Evolutionary conservation across 1,140 invertebrate genomes (phyloP), one percentile per base, ranked within the genome.

Genomic region (Drosophila lini): DNA sequence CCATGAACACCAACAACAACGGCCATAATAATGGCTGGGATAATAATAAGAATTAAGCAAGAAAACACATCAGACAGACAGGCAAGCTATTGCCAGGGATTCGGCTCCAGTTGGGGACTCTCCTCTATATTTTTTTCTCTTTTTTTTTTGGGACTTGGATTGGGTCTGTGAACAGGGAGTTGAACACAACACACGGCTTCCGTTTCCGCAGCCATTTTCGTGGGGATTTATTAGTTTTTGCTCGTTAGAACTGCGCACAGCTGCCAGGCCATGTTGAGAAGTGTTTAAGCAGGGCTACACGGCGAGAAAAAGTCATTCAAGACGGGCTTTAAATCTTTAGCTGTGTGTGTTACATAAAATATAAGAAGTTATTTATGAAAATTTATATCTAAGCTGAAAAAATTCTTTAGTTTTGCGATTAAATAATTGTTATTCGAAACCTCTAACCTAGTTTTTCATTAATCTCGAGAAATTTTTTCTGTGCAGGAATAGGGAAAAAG

Each of bases 181-280:
- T 55, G 73, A 80, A 60, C 65, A 82, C 65, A 89, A 90, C 80
- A 90, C 82, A 90, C 80, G 78, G 77, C 78, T 89, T 89, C 85
- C 85, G 85, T 81, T 89, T 90, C 85, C 85, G 81, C 81, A 78
- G 85, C 81, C 81, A 85, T 90, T 89, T 89, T 89, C 76, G 83
- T 86, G 74, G 86, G 86, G 81, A 90, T 90, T 90, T 90, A 90
- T 90, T 90, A 90, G 86, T 90, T 90, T 90, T 90, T 90, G 86
- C 86, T 90, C 86, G 86, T 90, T 90, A 90, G 86, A 86, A 80
- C 71, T 73, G 80, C 62, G 83, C 83, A 88, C 83, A 86, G 82
- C 78, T 82, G 80, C 80, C 75, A 69, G 70, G 40, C 58, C 55
- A 68, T 67, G 69, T 48, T 67, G 47, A 76, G 74, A 82, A 86